A percentile compares a stretch with the other conserved stretches of the same genome.
phyloP scores from a whole-genome alignment of 2,113 vertebrate species.

The human region DNA sequence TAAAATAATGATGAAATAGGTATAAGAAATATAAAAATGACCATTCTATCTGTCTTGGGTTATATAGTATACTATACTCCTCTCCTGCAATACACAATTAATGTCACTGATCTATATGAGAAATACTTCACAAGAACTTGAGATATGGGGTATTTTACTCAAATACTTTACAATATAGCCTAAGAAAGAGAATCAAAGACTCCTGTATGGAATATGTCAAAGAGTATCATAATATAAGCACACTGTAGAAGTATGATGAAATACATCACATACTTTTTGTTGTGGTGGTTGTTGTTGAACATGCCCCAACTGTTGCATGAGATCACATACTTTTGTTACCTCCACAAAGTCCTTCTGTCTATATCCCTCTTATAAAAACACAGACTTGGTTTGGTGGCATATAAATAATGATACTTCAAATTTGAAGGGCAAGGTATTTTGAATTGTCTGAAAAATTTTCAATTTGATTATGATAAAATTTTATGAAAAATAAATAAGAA shows the following conservation, averaged over 20 bases:
- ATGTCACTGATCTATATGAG: neutral
- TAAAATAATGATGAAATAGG: neutral
- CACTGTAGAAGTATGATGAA: neutral
- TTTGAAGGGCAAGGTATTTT: neutral
- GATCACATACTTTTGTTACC: neutral
- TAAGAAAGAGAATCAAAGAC: neutral
- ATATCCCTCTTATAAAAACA: neutral
- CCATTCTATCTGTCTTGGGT: neutral
- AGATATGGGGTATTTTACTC: neutral
- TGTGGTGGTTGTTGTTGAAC: too few species aligned
- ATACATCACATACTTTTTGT: neutral
- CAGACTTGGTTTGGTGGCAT: neutral
- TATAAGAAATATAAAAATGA: neutral
- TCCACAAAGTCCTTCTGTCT: neutral
- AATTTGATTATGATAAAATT: neutral
- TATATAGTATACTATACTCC: neutral
- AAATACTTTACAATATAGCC: neutral
- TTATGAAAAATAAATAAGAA: neutral
- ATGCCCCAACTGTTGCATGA: neutral
- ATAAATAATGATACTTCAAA: neutral
- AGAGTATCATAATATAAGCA: neutral
- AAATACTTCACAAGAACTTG: neutral
- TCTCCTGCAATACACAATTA: neutral
- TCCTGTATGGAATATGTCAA: neutral
- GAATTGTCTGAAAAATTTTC: neutral